phyloP scores from a whole-genome alignment of 23 tunicate genomes.

The Oikopleura dioica region DNA sequence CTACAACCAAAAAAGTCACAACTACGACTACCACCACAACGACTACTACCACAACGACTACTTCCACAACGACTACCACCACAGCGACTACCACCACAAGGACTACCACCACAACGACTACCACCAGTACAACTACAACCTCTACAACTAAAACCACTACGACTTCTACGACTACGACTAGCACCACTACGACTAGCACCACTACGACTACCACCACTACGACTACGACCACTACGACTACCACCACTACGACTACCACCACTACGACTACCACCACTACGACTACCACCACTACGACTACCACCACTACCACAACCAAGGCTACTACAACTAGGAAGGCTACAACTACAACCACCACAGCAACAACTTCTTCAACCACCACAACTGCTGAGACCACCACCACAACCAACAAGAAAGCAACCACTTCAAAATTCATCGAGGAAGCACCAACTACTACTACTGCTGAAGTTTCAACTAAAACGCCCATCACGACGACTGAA shows the following conservation, averaged over 20 bases:
- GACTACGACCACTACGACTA: neutral
- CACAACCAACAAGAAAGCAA: neutral
- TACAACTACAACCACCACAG: neutral
- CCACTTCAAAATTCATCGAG: neutral
- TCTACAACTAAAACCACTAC: neutral
- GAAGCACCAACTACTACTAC: neutral
- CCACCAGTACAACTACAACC: slow-evolving; percentile 6
- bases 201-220: neutral
- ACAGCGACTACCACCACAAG: neutral
- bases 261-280: slow-evolving; percentile 4
- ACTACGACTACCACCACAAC: slow-evolving; percentile 1
- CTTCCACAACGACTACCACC: neutral
- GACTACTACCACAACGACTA: neutral
- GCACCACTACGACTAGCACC: neutral
- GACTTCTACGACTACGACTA: neutral
- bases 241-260: slow-evolving; percentile 5
- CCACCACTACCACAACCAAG: neutral
- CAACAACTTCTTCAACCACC: neutral
- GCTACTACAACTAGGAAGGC: neutral
- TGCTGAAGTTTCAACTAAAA: no score
- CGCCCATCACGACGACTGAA: neutral
- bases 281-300: slow-evolving; percentile 1
- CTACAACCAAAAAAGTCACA: no score
- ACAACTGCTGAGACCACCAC: neutral
- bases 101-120: neutral